These are phyloP conservation scores for Rhagonycha lutea DNA, from an alignment of 2,888 invertebrate genomes.

Conservation along the genomic window DNA sequence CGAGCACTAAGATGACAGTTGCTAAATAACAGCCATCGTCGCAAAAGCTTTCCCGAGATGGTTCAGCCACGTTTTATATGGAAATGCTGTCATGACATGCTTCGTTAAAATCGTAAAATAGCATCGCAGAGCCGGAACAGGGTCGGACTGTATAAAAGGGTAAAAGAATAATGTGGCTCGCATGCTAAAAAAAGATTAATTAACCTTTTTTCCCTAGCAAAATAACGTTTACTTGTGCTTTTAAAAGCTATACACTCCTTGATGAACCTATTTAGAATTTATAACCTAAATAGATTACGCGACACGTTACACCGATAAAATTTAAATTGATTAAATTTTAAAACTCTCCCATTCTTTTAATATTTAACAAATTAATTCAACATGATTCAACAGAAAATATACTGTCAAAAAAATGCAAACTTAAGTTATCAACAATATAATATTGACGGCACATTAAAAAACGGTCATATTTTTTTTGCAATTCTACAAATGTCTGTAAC, in stretches of 20 bases:
- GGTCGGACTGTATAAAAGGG: constrained; percentile 50
- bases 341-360: not conserved
- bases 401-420: not conserved
- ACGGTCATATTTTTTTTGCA: not conserved
- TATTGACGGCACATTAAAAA: not conserved
- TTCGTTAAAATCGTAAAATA: constrained; percentile 55
- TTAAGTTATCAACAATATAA: not conserved
- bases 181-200: constrained; percentile 52
- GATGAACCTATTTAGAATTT: constrained; percentile 24
- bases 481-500: not conserved
- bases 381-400: not conserved
- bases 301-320: not conserved
- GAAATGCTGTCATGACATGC: constrained; percentile 50
- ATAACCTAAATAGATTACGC: not conserved
- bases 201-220: constrained; percentile 50
- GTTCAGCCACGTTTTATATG: constrained; percentile 42
- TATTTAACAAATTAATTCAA: not conserved
- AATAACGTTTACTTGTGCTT: constrained; percentile 43
- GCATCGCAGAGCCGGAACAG: constrained; percentile 48
- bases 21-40: constrained; percentile 48
- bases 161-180: constrained; percentile 53
- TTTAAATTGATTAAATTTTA: not conserved
- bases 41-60: constrained; percentile 45
- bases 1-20: constrained; percentile 44
- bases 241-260: constrained; percentile 29